A percentile compares a stretch with the other conserved stretches of the same genome.
These are phyloP conservation scores for Dryobotodes eremita DNA, from an alignment of 2,888 invertebrate genomes.

Conservation along the genomic window DNA sequence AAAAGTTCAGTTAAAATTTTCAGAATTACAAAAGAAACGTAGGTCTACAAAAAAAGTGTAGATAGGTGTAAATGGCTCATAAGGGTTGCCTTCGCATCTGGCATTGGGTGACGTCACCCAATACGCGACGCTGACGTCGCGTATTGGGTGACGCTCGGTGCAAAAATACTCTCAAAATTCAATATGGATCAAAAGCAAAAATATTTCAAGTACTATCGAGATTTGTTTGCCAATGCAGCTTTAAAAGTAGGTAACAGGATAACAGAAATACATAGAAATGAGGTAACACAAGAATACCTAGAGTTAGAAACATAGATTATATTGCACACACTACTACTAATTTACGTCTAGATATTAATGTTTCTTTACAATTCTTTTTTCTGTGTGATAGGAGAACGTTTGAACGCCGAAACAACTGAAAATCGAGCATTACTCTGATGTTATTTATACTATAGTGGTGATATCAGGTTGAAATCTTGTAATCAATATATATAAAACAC, in stretches of 20 bases:
- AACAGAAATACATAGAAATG: slow-evolving; percentile 1
- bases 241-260: neutral
- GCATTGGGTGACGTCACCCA: neutral
- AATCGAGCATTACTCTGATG: neutral
- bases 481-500: neutral
- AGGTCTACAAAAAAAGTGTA: neutral
- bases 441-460: neutral
- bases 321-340: slow-evolving; percentile 59
- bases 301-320: slow-evolving; percentile 52
- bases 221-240: neutral
- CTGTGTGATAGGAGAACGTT: neutral
- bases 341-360: slow-evolving; percentile 22
- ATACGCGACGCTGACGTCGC: too few species aligned
- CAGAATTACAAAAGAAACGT: neutral
- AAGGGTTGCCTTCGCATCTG: neutral
- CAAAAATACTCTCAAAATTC: neutral
- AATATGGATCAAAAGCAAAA: neutral
- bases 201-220: neutral
- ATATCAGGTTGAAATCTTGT: slow-evolving; percentile 1
- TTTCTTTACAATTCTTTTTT: slow-evolving; percentile 27
- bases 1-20: neutral
- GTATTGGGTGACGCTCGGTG: too few species aligned
- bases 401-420: neutral
- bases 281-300: slow-evolving; percentile 35
- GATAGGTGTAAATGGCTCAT: neutral